Evolutionary conservation across 2,888 invertebrate species (phyloP).

Genomic region (Leptinotarsa peninsularis): DNA sequence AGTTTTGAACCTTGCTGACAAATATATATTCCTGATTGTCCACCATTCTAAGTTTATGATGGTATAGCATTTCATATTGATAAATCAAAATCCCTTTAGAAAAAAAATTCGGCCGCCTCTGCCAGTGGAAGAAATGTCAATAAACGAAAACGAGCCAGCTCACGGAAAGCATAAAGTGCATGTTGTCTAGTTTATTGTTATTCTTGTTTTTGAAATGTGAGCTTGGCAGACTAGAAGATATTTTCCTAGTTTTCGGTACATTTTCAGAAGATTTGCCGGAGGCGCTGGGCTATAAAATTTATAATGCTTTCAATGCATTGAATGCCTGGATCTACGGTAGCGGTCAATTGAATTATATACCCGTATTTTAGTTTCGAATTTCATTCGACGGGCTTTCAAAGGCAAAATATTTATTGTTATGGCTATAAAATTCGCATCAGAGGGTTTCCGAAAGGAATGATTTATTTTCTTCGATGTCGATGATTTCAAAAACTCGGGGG

Average conservation of each 20-base stretch:
- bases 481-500: not conserved
- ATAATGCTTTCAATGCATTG: slow-evolving; percentile 2
- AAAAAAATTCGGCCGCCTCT: not conserved
- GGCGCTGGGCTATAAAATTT: slow-evolving; percentile 6
- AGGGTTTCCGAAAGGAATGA: slow-evolving; percentile 3
- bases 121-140: not conserved
- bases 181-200: not conserved
- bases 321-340: not conserved
- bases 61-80: too few species aligned
- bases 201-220: not conserved
- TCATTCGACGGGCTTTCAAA: slow-evolving; percentile 15
- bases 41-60: too few species aligned
- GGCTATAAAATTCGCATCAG: slow-evolving; percentile 5
- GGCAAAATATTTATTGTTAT: slow-evolving; percentile 18
- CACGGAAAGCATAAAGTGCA: not conserved
- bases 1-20: too few species aligned
- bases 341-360: slow-evolving; percentile 18
- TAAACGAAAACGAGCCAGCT: not conserved
- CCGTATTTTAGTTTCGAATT: slow-evolving; percentile 15
- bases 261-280: slow-evolving; percentile 2
- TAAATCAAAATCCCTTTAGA: not conserved
- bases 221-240: not conserved
- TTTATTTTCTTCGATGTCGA: slow-evolving; percentile 9
- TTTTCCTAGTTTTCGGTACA: not conserved
- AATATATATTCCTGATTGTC: too few species aligned